Conservation (phyloP, 2,888 invertebrate species). For the Prostheceraeus crozeri region DNA sequence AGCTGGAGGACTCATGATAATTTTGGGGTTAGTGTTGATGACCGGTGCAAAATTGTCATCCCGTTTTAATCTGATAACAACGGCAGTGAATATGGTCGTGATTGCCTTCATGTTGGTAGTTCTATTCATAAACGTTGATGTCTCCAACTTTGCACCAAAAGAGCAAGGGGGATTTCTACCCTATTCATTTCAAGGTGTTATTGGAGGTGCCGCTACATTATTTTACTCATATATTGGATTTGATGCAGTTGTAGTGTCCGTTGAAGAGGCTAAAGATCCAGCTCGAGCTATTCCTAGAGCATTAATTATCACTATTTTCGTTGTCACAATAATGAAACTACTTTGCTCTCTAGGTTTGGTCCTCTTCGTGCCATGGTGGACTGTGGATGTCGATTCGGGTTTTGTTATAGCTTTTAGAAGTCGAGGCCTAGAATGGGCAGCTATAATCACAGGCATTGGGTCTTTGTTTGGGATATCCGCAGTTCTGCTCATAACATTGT, state of each 20-base stretch:
- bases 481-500: slow-evolving; percentile 68
- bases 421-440: slow-evolving; percentile 48
- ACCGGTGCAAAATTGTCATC: slow-evolving; percentile 55
- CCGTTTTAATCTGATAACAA: slow-evolving; percentile 55
- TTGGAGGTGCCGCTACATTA: slow-evolving; percentile 56
- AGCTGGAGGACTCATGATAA: slow-evolving; percentile 51
- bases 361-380: slow-evolving; percentile 25
- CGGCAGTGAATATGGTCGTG: slow-evolving; percentile 53
- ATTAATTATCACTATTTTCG: slow-evolving; percentile 41
- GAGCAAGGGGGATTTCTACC: slow-evolving; percentile 50
- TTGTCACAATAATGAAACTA: slow-evolving; percentile 5
- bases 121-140: not conserved
- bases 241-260: slow-evolving; percentile 56
- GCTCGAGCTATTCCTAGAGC: slow-evolving; percentile 55
- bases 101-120: slow-evolving; percentile 55
- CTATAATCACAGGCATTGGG: slow-evolving; percentile 49
- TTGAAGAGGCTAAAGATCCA: slow-evolving; percentile 56
- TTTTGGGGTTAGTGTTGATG: slow-evolving; percentile 59
- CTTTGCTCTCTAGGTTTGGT: slow-evolving; percentile 12
- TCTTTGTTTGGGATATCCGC: slow-evolving; percentile 52
- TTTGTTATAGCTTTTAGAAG: slow-evolving; percentile 49
- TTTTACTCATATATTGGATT: slow-evolving; percentile 58
- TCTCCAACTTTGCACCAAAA: not conserved
- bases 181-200: slow-evolving; percentile 53
- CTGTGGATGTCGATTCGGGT: not conserved